Evolutionary conservation across 2,888 invertebrate genomes (phyloP).

Genomic region (Cheilosia vernalis): DNA sequence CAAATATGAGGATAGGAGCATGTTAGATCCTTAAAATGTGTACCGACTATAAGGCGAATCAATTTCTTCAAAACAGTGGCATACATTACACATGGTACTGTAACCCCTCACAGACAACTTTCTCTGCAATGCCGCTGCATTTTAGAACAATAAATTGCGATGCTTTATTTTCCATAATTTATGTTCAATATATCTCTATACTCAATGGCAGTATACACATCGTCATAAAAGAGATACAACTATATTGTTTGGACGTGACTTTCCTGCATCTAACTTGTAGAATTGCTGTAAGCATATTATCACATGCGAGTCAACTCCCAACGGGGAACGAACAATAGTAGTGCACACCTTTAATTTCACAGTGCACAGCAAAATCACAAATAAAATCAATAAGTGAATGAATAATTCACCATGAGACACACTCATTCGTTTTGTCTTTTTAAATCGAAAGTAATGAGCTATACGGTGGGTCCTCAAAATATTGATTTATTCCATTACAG

Average conservation of each 20-base stretch:
- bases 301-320: conserved; percentile 18
- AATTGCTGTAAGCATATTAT: conserved; percentile 12
- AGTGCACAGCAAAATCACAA: conserved; percentile 38
- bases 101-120: too few relatives aligned
- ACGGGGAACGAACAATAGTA: neutral
- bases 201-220: neutral
- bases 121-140: neutral
- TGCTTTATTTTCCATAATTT: neutral
- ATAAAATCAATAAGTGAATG: conserved; percentile 63
- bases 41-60: too few relatives aligned
- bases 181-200: neutral
- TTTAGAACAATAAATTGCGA: neutral
- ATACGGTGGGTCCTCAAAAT: conserved; percentile 21
- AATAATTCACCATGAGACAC: conserved; percentile 36
- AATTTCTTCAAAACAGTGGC: too few relatives aligned
- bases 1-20: too few relatives aligned
- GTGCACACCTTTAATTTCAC: conserved; percentile 43
- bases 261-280: conserved; percentile 31
- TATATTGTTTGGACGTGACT: neutral
- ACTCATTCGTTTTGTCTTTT: conserved; percentile 5
- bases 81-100: too few relatives aligned
- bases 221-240: neutral
- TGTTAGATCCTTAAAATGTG: too few relatives aligned
- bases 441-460: conserved; percentile 18
- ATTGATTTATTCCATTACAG: conserved; percentile 52